Evolutionary conservation across 2,113 vertebrate genomes (phyloP), one percentile per base, ranked within the genome.

Genomic region (Xiphophorus hellerii): DNA sequence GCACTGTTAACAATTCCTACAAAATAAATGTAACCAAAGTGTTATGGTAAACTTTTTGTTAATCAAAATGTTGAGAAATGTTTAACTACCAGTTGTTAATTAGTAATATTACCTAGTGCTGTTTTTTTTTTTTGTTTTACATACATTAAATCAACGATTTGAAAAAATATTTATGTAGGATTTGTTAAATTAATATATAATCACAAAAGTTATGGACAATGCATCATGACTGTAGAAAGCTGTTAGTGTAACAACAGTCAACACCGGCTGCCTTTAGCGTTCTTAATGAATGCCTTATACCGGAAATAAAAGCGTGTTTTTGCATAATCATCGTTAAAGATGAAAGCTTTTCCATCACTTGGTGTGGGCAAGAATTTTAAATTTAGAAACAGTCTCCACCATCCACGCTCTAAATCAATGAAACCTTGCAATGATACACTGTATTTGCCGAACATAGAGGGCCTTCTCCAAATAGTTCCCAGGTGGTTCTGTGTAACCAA

Each of bases 401-500:
- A 22, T 65, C 3, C 37, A 37, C 2, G 64, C 48, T 9, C 27
- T 30, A 51, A 31, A 22, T 48, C 12, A 29, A 22, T 22, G 42
- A 68, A 51, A 20, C 28, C 8, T 30, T 48, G 42, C 42, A 44
- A 6, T 10, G 37, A 42, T 39, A 37, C 4, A 10, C 6, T 27
- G 6, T 22, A 44, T n/a, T 67, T 51, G 27, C 44, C 4, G 11
- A 44, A 68, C 29, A 10, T 4, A 20, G 48, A 69, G 37, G 39
- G 15, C 4, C 42, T 51, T 51, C 30, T 31, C 35, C 66, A 69
- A 69, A 68, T 37, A 37, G 31, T 39, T 39, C 27, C 66, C 66
- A 69, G 66, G 42, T 51, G 66, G 66, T 69, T 69, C 42, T 44
- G 42, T 30, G 17, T 30, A 30, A 69, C 66, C 44, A 51, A 30